These are phyloP conservation scores for Tachypleus tridentatus DNA, from an alignment of 1,140 invertebrate species.

Conservation along the genomic window DNA sequence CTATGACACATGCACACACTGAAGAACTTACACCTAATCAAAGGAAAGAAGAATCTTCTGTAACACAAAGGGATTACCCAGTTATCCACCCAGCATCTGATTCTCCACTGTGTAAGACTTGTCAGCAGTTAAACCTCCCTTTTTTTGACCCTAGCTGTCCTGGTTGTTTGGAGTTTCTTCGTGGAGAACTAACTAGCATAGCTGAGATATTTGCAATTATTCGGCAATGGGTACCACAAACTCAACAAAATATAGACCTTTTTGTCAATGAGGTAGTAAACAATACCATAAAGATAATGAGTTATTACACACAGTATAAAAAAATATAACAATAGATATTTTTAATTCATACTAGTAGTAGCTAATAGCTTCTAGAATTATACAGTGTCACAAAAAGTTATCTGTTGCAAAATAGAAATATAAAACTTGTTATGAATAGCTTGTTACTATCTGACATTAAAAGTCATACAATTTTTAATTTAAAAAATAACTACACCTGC, in stretches of 20 bases:
- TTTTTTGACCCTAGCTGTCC: conserved; percentile 41
- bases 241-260: conserved; percentile 39
- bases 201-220: conserved; percentile 42
- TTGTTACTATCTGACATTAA: no score
- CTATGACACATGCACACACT: no score
- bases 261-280: conserved; percentile 36
- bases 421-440: no score
- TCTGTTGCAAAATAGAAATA: no score
- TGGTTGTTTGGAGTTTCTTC: conserved; percentile 35
- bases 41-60: no score
- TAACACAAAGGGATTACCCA: conserved; percentile 16
- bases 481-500: no score
- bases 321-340: background rate
- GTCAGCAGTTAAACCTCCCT: conserved; percentile 36
- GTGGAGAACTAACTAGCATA: conserved; percentile 34
- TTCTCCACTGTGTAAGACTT: conserved; percentile 38
- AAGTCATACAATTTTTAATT: no score
- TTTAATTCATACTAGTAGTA: background rate
- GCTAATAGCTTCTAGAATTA: conserved; percentile 4
- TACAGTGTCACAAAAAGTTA: background rate
- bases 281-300: no score
- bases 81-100: conserved; percentile 39
- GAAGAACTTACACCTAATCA: no score
- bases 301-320: no score
- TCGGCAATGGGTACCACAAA: conserved; percentile 44